Evolutionary conservation across 2,888 invertebrate genomes (phyloP), one percentile per base, ranked within the genome.

Genomic region (Megalurothrips usitatus): DNA sequence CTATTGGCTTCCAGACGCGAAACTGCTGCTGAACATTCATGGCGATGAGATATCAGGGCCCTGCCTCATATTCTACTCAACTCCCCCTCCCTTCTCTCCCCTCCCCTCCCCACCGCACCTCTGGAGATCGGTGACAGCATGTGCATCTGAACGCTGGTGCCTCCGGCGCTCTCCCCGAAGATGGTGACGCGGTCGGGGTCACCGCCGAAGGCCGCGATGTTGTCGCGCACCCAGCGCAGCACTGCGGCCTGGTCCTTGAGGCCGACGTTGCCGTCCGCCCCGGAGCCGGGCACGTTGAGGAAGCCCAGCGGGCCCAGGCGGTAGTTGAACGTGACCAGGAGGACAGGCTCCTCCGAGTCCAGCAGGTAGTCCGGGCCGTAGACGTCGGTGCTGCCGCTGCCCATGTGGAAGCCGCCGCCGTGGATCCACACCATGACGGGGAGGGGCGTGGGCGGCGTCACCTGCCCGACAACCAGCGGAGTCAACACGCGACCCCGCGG

Each of bases 151-250:
- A 92, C 95, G 63, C 96, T 89, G 3, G 95, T 94, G 0, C 96
- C 96, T 0, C 96, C 97, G 6, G 94, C 93, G 81, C 94, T 94
- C 88, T 96, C 96, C 2, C 95, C 97, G 83, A 94, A 90, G 78
- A 97, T 88, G 47, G 96, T 96, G 83, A 97, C 92, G 81, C 94
- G 89, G 79, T 90, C 88, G 0, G 94, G 92, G 88, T 97, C 96
- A 0, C 97, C 97, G 23, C 96, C 96, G 87, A 97, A 97, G 3
- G 94, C 92, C 0, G 91, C 94, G 79, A 96, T 92, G 88, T 96
- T 96, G 84, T 91, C 91, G 83, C 92, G 91, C 85, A 96, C 90
- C 96, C 96, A 96, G 83, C 91, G 90, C 82, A 97, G 89, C n/a
- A 94, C 95, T 78, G 94, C 94, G 79, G 92, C 90, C 85, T 94